These are phyloP conservation scores for Apotomis betuletana DNA, from an alignment of 2,888 invertebrate genomes.

Conservation along the genomic window DNA sequence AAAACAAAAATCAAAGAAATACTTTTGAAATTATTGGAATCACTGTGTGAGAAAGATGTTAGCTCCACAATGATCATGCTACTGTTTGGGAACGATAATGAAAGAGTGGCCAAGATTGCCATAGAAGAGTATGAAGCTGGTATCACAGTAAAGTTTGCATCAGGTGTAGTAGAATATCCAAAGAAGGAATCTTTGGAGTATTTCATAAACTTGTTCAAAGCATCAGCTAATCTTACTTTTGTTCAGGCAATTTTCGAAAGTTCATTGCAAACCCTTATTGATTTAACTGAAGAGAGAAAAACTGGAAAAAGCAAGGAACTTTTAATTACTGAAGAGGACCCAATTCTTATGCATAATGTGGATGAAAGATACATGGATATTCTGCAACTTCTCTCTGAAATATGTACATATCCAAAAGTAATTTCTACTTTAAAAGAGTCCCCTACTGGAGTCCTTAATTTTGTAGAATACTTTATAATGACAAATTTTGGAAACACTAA, in stretches of 20 bases:
- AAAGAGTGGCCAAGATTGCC: slow-evolving; percentile 45
- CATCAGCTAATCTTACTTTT: slow-evolving; percentile 53
- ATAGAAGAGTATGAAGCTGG: slow-evolving; percentile 73
- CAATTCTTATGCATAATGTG: slow-evolving; percentile 56
- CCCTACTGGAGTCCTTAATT: slow-evolving; percentile 73
- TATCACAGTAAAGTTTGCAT: slow-evolving; percentile 62
- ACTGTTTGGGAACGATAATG: slow-evolving; percentile 58
- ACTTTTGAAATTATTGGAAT: slow-evolving; percentile 64
- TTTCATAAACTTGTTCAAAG: slow-evolving; percentile 64
- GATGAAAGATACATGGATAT: slow-evolving; percentile 73
- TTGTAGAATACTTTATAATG: slow-evolving; percentile 74
- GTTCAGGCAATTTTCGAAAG: slow-evolving; percentile 62
- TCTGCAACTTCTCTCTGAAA: slow-evolving; percentile 78
- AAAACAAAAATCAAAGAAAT: slow-evolving; percentile 67
- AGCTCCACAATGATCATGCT: slow-evolving; percentile 51
- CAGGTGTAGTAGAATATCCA: slow-evolving; percentile 47
- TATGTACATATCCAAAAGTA: slow-evolving; percentile 74
- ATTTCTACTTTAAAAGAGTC: slow-evolving; percentile 70
- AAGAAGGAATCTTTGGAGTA: slow-evolving; percentile 59
- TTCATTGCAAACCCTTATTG: slow-evolving; percentile 61
- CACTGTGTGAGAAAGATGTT: slow-evolving; percentile 54
- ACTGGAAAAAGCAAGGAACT: slow-evolving; percentile 57
- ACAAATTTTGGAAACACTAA: slow-evolving; percentile 52
- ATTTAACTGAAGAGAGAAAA: slow-evolving; percentile 56
- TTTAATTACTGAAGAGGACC: slow-evolving; percentile 70